These are phyloP conservation scores for Pomatorhinus ruficollis DNA, from an alignment of 2,113 vertebrate genomes.

Conservation along the genomic window DNA sequence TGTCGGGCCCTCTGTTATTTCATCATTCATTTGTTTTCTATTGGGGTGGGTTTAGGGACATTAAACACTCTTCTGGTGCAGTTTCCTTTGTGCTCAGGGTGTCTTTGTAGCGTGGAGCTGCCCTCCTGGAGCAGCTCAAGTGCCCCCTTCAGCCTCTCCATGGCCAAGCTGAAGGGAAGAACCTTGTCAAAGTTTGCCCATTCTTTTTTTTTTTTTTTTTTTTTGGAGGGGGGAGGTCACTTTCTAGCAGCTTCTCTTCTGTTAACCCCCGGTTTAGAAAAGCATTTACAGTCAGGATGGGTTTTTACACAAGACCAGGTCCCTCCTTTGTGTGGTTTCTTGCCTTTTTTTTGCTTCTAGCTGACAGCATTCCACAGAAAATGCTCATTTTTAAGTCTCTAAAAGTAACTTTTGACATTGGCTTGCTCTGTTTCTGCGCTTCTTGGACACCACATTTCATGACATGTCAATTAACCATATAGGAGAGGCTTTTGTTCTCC, in stretches of 20 bases:
- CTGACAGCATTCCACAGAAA: not conserved
- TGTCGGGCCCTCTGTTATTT: not conserved
- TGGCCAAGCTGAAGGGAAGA: not conserved
- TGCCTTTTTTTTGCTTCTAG: not conserved
- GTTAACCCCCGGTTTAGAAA: not conserved
- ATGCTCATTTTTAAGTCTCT: not conserved
- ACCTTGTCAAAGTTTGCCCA: fast-evolving
- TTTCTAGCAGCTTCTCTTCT: not conserved
- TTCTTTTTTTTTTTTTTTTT: not conserved
- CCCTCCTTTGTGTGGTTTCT: not conserved
- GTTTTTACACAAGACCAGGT: not conserved
- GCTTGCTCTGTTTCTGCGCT: not conserved
- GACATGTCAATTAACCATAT: not conserved
- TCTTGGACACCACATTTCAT: not conserved
- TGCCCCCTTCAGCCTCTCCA: not conserved
- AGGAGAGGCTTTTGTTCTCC: not conserved
- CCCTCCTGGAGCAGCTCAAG: not conserved
- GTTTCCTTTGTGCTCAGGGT: not conserved
- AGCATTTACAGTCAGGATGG: not conserved
- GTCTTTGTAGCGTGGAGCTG: not conserved
- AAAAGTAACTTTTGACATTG: not conserved
- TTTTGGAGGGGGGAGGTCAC: fast-evolving
- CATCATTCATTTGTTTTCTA: not conserved
- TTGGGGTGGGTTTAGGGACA: not conserved
- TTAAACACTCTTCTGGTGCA: not conserved